Evolutionary conservation across 2,888 invertebrate species (phyloP), one percentile per base, ranked within the genome.

Genomic region (Pachymerium ferrugineum): DNA sequence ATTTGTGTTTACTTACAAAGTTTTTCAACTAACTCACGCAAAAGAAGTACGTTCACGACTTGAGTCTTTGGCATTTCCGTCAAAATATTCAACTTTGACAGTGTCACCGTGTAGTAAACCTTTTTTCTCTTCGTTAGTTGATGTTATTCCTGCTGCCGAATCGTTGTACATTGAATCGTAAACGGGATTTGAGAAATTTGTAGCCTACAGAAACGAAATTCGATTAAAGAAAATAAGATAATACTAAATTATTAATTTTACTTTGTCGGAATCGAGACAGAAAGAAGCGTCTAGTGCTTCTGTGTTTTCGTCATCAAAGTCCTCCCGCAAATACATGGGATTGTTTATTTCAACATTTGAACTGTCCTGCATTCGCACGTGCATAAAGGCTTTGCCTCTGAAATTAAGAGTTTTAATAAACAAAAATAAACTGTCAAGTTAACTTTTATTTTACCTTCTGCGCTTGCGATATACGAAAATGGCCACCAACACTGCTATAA

Each of bases 131-230:
- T 84, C 83, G 74, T 81, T 83, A 72, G 75, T 78, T 19, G 77
- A 76, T 14, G 75, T 72, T 73, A 78, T 77, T 5, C 81, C 78
- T 6, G 78, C 78, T 12, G 79, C 79, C 10, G 79, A 79, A 42
- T 79, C 80, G 73, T 80, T 86, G 83, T 90, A 92, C 85, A 92
- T 89, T 71, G 90, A 90, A 80, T 93, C 93, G 83, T 93, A 93
- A 68, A 93, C 90, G 0, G 93, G 93, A 84, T 93, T 93, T 22
- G 90, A 90, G 85, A 92, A 93, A 83, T 92, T 91, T 30, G 89
- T 89, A 77, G 87, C 87, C 85, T 86, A 78, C 12, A 80, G 76
- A 79, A 74, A 74, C 69, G 82, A 83, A 70, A 25, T 33, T 19
- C 3, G 4, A 31, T 35, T 0, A 31, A 16, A 5, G n/a, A 38